Percentiles rank a stretch among this genome's conserved stretches.
phyloP scores from a whole-genome alignment of 1,140 invertebrate genomes.

The Achroia grisella region DNA sequence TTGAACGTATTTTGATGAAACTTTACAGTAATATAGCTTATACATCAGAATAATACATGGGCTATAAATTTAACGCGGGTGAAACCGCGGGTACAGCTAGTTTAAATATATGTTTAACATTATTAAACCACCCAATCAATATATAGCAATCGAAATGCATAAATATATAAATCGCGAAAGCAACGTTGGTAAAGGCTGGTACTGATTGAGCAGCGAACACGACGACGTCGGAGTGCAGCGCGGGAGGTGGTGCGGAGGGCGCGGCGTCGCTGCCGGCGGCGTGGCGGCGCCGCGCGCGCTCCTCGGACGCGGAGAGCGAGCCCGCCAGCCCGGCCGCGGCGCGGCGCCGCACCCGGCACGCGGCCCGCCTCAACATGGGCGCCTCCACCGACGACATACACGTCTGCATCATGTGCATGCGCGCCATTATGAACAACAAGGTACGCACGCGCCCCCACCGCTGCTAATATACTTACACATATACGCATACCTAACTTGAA shows the following conservation, averaged over 20 bases:
- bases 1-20: too few relatives aligned
- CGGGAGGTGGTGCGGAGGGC: constrained; percentile 32
- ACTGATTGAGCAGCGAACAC: constrained; percentile 29
- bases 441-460: constrained; percentile 38
- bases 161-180: too few relatives aligned
- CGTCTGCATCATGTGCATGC: constrained; percentile 98
- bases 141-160: too few relatives aligned
- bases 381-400: constrained; percentile 99
- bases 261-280: constrained; percentile 27
- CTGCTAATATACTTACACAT: too few relatives aligned
- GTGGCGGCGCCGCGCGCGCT: constrained; percentile 43
- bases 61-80: too few relatives aligned
- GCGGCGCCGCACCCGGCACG: constrained; percentile 84
- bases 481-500: too few relatives aligned
- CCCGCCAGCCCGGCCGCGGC: constrained; percentile 51
- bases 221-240: constrained; percentile 56
- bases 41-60: too few relatives aligned
- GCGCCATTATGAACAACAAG: constrained; percentile 99
- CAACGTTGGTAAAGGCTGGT: too few relatives aligned
- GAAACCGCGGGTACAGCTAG: too few relatives aligned
- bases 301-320: constrained; percentile 40
- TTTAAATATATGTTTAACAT: too few relatives aligned
- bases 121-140: too few relatives aligned
- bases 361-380: constrained; percentile 95
- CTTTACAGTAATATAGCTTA: too few relatives aligned